Conservation (phyloP, 2,113 vertebrate species). For the Echinops telfairi region DNA sequence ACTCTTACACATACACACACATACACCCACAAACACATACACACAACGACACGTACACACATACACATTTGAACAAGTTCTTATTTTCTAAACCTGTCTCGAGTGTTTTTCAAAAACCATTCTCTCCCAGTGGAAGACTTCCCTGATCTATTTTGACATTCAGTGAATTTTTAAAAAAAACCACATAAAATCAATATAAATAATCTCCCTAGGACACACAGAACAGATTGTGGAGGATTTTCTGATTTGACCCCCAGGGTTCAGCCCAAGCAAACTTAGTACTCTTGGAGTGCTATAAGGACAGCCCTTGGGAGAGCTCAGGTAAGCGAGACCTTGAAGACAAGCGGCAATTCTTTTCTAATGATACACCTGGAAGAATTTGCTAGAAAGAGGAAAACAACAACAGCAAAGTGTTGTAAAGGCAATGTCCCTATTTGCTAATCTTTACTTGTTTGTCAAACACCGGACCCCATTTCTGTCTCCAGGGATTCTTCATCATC, state of each 20-base stretch:
- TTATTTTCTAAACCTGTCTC: constrained; percentile 63
- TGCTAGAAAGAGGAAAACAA: neutral
- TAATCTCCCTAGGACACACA: constrained; percentile 76
- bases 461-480: neutral
- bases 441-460: neutral
- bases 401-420: constrained; percentile 8
- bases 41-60: neutral
- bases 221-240: constrained; percentile 67
- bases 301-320: neutral
- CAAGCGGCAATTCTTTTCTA: neutral
- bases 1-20: too few species aligned
- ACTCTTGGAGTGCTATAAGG: neutral
- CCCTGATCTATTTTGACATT: constrained; percentile 78
- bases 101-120: constrained; percentile 65
- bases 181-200: constrained; percentile 79
- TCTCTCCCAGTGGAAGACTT: constrained; percentile 69
- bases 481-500: neutral
- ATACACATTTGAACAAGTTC: neutral
- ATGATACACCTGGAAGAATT: constrained; percentile 14
- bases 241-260: constrained; percentile 57
- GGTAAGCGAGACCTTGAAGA: constrained; percentile 31
- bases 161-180: constrained; percentile 45
- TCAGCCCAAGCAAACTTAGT: neutral
- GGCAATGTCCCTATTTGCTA: neutral
- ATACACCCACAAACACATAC: too few species aligned